Percentiles rank a stretch among this genome's conserved stretches.
phyloP scores from a whole-genome alignment of 2,797 vertebrate genomes.

The Hydrocynus forskahlii region DNA sequence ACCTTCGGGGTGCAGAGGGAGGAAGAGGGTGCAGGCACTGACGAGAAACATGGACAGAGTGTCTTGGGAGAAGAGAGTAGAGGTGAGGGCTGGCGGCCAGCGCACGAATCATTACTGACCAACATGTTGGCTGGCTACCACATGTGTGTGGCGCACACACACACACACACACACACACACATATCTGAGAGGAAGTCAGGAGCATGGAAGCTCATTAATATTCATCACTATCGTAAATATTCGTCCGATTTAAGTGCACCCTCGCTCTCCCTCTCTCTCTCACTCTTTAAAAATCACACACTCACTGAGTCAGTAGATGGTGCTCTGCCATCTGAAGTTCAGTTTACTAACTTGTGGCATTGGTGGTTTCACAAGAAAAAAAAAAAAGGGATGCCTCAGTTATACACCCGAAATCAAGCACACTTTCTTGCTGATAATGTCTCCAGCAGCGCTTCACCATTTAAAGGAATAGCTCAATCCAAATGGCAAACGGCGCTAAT shows the following conservation, averaged over 20 bases:
- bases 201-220: constrained; percentile 29
- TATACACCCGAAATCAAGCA: background rate
- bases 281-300: background rate
- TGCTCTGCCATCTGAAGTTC: constrained; percentile 38
- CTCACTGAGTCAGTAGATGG: constrained; percentile 36
- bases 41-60: constrained; percentile 56
- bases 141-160: constrained; percentile 21
- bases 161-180: constrained; percentile 49
- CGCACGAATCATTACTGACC: constrained; percentile 40
- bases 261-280: background rate
- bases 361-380: background rate
- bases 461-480: background rate
- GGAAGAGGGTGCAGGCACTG: constrained; percentile 71
- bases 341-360: constrained; percentile 6
- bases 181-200: constrained; percentile 40
- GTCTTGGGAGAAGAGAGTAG: constrained; percentile 49
- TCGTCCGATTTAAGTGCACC: constrained; percentile 12
- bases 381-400: background rate
- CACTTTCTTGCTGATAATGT: background rate
- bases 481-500: too few species aligned
- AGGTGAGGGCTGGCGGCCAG: constrained; percentile 32
- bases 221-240: constrained; percentile 33
- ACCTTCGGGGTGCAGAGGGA: constrained; percentile 79
- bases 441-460: background rate
- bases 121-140: constrained; percentile 56